Evolutionary conservation across 2,888 invertebrate species (phyloP), one percentile per base, ranked within the genome.

Genomic region (Oscheius onirici): DNA sequence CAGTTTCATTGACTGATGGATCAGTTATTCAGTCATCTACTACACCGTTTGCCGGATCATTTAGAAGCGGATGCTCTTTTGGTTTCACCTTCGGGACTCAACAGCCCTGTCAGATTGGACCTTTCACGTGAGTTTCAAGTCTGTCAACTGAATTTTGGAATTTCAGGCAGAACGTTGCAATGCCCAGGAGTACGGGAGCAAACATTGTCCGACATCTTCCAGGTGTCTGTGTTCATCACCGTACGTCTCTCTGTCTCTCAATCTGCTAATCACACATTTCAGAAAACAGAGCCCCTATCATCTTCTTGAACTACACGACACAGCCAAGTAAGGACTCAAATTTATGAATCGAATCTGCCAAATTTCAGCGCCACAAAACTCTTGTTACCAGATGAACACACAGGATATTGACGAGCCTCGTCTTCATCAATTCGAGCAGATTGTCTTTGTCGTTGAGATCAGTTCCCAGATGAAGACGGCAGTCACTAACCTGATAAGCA

Each of bases 371-470:
- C 54, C n/a, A 26, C 54, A 24, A 55, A 55, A 26, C 54, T 26
- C 26, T 24, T 55, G 54, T 11, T 22, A 55, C 11, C 26, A 13
- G 15, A 55, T 55, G 54, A 55, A 55, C 34, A 15, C 15, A 2
- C 1, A 10, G 2, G 54, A 55, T 55, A 8, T 55, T 6, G n/a
- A 55, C 15, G 54, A 55, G 54, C 34, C 54, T 10, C 10, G 54
- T 2, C 54, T 55, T 3, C 28, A 34, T n/a, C 15, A 55, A 55
- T 55, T 55, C 11, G 15, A 55, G 26, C 54, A 55, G 54, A 34
- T 55, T 24, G 54, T 55, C 15, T 55, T 55, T 24, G 54, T 22
- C 11, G 26, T 55, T 26, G 54, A 55, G 22, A 55, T 55, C 15
- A 55, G 20, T 1, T 3, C 26, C 3, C 28, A 55, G 22, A 55